Evolutionary conservation across 2,888 invertebrate species (phyloP).

Genomic region (Alloscopus bannaensis): DNA sequence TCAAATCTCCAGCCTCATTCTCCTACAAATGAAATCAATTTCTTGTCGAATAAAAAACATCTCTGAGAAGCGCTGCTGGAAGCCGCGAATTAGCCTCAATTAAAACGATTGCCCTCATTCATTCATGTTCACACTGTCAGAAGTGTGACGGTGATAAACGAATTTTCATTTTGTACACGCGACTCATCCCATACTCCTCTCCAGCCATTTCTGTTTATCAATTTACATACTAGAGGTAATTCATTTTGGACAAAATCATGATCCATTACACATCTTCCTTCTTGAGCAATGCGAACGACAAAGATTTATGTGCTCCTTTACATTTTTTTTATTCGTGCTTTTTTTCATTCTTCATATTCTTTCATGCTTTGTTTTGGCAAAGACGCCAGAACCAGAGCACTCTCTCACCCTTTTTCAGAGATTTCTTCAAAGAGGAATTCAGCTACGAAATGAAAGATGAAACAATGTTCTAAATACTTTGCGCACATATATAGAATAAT

Average conservation of each 20-base stretch:
- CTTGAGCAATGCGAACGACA: constrained; percentile 13
- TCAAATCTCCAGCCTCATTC: no score
- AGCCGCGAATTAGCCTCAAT: neutral
- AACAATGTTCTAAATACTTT: no score
- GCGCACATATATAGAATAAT: constrained; percentile 2
- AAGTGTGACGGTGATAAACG: constrained; percentile 1
- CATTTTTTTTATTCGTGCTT: no score
- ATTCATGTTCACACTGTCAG: neutral
- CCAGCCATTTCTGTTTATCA: constrained; percentile 17
- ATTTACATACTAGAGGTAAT: constrained; percentile 21
- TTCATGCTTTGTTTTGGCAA: constrained; percentile 39
- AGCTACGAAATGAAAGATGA: no score
- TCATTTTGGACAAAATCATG: neutral
- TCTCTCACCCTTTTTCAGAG: no score
- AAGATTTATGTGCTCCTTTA: constrained; percentile 39
- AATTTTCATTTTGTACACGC: neutral
- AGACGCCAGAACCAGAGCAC: no score
- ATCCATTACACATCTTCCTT: constrained; percentile 11
- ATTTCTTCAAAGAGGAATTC: no score
- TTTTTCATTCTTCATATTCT: constrained; percentile 12
- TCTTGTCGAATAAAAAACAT: no score
- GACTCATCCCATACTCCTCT: constrained; percentile 1
- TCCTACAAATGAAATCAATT: no score
- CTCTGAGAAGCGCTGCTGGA: no score
- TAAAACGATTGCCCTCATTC: neutral